Evolutionary conservation across 2,888 invertebrate species (phyloP), one percentile per base, ranked within the genome.

Genomic region (Ephialtes manifestator): DNA sequence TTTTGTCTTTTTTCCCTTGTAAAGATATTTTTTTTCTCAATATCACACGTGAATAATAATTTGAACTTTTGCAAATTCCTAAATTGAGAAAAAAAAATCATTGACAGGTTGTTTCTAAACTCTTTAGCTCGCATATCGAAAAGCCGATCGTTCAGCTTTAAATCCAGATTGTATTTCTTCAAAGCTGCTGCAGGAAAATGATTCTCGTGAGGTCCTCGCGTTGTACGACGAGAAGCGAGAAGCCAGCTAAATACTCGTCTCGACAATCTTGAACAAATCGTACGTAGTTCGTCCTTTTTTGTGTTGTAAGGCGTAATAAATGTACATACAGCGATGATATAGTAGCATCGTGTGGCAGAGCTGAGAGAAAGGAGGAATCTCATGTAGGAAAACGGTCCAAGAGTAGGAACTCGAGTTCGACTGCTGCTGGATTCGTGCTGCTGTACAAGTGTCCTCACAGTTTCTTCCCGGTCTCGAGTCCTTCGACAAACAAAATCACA

Each of bases 111-210:
- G 8, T 58, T 58, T 13, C 28, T 31, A 31, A 18, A 53, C 20
- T 20, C 20, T 58, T 39, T 18, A 18, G 39, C n/a, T 18, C 10
- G 8, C 4, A 65, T 63, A 74, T 75, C 48, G 31, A 28, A 20
- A 51, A 8, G 28, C n/a, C 46, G 35, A 76, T 76, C 10, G 76
- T 76, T 76, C 76, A 39, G 39, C 76, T 76, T 76, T 76, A 76
- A 76, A 65, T 65, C 15, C 15, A 15, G 13, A 24, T 48, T 76
- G 3, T 35, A 13, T 65, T 76, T 24, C 51, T 18, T 39, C n/a
- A 48, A 28, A 60, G n/a, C 24, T 18, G 5, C 4, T 11, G 48
- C 60, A 48, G 74, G 13, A 63, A 63, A 46, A 39, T 39, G 39
- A 46, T 65, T 11, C 18, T 8, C 72, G 18, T 35, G 74, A 75